Conservation (phyloP, 2,113 vertebrate genomes). For the Siniperca chuatsi region DNA sequence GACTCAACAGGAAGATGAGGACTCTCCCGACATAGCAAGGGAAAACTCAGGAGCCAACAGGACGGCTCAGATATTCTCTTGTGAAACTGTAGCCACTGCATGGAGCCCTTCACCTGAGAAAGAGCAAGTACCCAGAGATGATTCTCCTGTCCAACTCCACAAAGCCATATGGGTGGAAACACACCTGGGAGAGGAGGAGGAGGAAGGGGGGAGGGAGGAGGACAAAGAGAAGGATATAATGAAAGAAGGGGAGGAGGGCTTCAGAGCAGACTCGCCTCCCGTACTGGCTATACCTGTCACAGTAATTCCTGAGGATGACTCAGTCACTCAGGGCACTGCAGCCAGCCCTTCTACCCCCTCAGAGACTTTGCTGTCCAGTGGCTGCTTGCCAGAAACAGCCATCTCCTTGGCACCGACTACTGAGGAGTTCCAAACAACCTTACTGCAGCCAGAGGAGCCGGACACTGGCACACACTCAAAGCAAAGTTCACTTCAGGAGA, state of each 20-base stretch:
- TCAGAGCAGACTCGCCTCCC: slow-evolving; percentile 70
- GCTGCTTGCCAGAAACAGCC: slow-evolving; percentile 53
- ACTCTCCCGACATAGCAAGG: slow-evolving; percentile 10
- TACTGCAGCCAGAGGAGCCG: slow-evolving; percentile 25
- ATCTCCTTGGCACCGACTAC: slow-evolving; percentile 38
- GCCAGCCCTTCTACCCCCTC: slow-evolving; percentile 22
- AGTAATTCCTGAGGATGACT: slow-evolving; percentile 73
- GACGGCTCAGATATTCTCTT: slow-evolving; percentile 40
- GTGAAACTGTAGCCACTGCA: not conserved
- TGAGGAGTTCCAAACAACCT: slow-evolving; percentile 51
- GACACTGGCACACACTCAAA: slow-evolving; percentile 20
- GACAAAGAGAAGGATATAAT: slow-evolving; percentile 43
- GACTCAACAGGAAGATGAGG: slow-evolving; percentile 8
- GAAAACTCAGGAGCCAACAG: slow-evolving; percentile 33
- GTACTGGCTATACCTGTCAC: slow-evolving; percentile 69
- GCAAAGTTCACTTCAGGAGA: slow-evolving; percentile 43
- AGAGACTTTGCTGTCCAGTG: slow-evolving; percentile 18
- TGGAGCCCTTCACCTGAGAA: slow-evolving; percentile 30
- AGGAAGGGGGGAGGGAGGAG: slow-evolving; percentile 51
- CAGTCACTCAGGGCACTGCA: not conserved
- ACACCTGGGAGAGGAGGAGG: slow-evolving; percentile 75
- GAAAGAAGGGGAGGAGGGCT: slow-evolving; percentile 63
- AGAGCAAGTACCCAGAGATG: slow-evolving; percentile 19
- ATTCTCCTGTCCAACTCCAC: slow-evolving; percentile 70
- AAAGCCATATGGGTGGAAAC: slow-evolving; percentile 84